phyloP scores from a whole-genome alignment of 2,113 vertebrate genomes.

The Neoarius graeffei region DNA sequence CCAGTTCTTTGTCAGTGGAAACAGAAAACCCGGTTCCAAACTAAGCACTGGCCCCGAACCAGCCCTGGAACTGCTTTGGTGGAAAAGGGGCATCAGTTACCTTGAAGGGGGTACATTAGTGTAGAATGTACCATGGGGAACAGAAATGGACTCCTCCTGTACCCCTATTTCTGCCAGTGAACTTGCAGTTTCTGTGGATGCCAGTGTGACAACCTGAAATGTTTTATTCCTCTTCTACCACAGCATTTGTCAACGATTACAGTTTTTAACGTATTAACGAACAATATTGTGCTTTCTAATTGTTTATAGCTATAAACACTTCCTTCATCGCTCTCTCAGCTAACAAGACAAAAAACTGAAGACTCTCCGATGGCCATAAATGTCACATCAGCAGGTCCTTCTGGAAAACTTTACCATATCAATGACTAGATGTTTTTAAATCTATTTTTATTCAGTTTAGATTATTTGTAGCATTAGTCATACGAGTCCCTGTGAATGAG shows the following conservation, averaged over 20 bases:
- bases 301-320: background rate
- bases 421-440: background rate
- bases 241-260: background rate
- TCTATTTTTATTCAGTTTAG: background rate
- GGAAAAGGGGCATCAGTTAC: too few species aligned
- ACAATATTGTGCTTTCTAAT: background rate
- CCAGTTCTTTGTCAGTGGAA: too few species aligned
- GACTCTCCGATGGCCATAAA: background rate
- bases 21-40: too few species aligned
- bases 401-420: background rate
- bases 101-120: too few species aligned
- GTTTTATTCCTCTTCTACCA: background rate
- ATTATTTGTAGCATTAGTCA: background rate
- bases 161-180: too few species aligned
- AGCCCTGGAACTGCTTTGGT: too few species aligned
- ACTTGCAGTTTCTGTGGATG: background rate
- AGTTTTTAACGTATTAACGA: background rate
- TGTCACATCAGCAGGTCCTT: background rate
- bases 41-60: too few species aligned
- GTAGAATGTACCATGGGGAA: too few species aligned
- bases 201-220: background rate
- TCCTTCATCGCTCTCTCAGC: background rate
- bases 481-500: too few species aligned
- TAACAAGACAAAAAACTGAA: too few species aligned
- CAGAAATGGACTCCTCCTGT: too few species aligned